Percentiles rank a stretch among this genome's conserved stretches.
Evolutionary conservation across 2,113 vertebrate species (phyloP).

Genomic region (Apeltes quadracus): DNA sequence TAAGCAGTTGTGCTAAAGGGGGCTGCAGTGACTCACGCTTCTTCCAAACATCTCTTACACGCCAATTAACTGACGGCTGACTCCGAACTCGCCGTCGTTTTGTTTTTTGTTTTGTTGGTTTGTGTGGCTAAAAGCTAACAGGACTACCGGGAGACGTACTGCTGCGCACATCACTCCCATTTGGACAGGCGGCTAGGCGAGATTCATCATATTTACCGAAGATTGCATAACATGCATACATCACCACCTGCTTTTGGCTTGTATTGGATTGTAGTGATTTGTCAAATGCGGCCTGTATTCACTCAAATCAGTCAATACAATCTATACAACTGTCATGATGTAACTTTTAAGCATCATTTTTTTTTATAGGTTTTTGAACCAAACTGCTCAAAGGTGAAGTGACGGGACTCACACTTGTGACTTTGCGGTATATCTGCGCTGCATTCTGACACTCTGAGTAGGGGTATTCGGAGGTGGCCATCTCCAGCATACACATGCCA

Average conservation of each 20-base stretch:
- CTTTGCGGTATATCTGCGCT: slow-evolving; percentile 87
- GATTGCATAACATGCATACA: neutral
- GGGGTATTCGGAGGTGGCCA: slow-evolving; percentile 87
- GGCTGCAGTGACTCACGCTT: too few relatives aligned
- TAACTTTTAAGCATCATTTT: too few relatives aligned
- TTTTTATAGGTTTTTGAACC: neutral
- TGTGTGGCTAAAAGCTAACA: neutral
- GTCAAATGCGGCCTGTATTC: neutral
- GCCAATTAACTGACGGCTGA: too few relatives aligned
- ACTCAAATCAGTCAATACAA: neutral
- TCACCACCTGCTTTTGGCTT: neutral
- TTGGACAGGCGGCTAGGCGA: too few relatives aligned
- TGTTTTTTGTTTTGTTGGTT: neutral
- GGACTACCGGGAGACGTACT: neutral
- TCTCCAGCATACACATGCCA: slow-evolving; percentile 97
- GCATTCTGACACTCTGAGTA: slow-evolving; percentile 81
- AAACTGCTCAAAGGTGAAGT: neutral
- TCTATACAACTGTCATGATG: neutral
- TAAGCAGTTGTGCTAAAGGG: neutral
- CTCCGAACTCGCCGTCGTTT: too few relatives aligned
- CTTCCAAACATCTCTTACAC: too few relatives aligned
- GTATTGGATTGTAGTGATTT: neutral
- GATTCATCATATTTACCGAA: neutral
- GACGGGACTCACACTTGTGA: slow-evolving; percentile 89
- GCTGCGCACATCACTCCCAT: neutral